These are phyloP conservation scores for Lysandra bellargus DNA, from an alignment of 2,888 invertebrate genomes.

Conservation along the genomic window DNA sequence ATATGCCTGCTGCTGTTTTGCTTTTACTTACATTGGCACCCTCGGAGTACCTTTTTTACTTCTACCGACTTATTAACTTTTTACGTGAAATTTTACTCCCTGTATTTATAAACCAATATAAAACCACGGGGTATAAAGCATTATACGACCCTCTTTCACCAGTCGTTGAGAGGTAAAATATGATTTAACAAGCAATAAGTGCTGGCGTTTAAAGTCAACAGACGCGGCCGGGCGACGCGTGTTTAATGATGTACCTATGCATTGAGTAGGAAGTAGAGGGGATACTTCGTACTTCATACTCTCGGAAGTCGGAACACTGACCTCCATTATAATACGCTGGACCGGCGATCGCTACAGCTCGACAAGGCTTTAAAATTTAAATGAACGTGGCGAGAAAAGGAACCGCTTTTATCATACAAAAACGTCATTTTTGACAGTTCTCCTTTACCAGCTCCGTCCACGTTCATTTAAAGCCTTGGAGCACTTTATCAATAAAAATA, in stretches of 20 bases:
- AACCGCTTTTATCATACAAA: no score
- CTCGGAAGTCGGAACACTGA: neutral
- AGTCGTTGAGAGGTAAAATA: neutral
- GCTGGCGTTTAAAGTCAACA: neutral
- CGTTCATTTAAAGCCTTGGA: no score
- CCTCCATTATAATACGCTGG: no score
- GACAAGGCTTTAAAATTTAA: no score
- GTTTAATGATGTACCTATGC: constrained; percentile 1
- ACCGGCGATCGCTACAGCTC: no score
- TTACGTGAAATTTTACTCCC: neutral
- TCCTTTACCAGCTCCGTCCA: no score
- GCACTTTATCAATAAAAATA: no score
- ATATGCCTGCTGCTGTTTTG: no score
- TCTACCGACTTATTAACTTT: neutral
- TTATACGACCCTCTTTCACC: neutral
- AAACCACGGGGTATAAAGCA: neutral
- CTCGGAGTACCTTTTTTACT: no score
- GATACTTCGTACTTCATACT: neutral
- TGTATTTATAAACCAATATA: neutral
- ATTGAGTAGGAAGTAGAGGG: neutral
- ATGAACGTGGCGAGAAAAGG: no score
- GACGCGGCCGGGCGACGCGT: constrained; percentile 9
- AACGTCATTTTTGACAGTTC: no score
- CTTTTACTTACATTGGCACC: no score
- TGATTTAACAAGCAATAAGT: constrained; percentile 4